Conservation (phyloP, 2,797 vertebrate species). For the Bovichtus variegatus region DNA sequence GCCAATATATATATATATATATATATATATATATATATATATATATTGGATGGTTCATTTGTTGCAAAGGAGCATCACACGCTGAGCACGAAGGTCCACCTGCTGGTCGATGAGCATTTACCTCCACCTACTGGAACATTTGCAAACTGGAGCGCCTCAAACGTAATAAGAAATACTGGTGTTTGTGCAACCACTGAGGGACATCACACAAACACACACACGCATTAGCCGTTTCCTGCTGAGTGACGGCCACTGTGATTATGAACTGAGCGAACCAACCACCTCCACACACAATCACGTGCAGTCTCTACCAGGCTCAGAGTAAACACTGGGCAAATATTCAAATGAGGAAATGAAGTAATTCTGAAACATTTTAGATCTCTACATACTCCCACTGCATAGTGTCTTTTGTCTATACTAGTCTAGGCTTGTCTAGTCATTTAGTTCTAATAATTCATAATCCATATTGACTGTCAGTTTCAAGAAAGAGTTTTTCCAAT, state of each 20-base stretch:
- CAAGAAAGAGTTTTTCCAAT: no score
- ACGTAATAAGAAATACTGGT: neutral
- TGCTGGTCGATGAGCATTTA: neutral
- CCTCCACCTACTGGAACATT: constrained; percentile 60
- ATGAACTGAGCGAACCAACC: constrained; percentile 6
- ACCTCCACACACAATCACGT: neutral
- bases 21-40: no score
- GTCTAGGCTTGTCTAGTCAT: no score
- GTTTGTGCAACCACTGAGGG: neutral
- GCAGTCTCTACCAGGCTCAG: neutral
- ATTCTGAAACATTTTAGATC: no score
- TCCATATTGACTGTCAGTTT: no score
- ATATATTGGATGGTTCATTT: neutral
- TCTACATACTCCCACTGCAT: no score
- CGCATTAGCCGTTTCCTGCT: constrained; percentile 25
- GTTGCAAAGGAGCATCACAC: neutral
- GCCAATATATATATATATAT: no score
- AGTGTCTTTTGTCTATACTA: no score
- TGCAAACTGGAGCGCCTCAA: constrained; percentile 7
- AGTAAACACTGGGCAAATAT: neutral
- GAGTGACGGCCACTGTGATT: constrained; percentile 11
- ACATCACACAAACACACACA: constrained; percentile 19
- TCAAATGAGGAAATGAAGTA: neutral
- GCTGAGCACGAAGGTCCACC: neutral
- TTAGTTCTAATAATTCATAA: no score